Percentiles rank a stretch among this genome's conserved stretches.
These are phyloP conservation scores for Eupeodes latifasciatus DNA, from an alignment of 2,888 invertebrate species.

Conservation along the genomic window DNA sequence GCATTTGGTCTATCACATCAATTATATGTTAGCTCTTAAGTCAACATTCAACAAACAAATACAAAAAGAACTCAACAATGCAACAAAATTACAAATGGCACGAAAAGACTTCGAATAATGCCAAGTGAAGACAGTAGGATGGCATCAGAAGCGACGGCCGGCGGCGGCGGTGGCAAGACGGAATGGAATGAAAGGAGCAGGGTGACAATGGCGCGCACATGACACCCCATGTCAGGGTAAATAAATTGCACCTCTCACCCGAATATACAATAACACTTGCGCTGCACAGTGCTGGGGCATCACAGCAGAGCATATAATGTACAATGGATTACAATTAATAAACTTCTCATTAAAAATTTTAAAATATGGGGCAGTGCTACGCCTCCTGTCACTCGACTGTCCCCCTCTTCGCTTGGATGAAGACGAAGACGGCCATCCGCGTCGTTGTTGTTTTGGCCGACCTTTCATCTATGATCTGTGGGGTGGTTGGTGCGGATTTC, in stretches of 20 bases:
- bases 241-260: slow-evolving; percentile 71
- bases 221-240: slow-evolving; percentile 67
- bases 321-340: slow-evolving; percentile 72
- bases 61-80: slow-evolving; percentile 36
- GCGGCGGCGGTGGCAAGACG: neutral
- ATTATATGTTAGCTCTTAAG: slow-evolving; percentile 52
- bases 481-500: slow-evolving; percentile 35
- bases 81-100: slow-evolving; percentile 69
- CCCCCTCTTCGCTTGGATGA: slow-evolving; percentile 1
- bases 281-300: neutral
- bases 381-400: slow-evolving; percentile 67
- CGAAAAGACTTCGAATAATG: slow-evolving; percentile 67
- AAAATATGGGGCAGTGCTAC: slow-evolving; percentile 69
- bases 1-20: slow-evolving; percentile 64
- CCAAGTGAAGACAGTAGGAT: slow-evolving; percentile 56
- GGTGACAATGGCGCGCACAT: slow-evolving; percentile 50
- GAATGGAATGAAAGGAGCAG: neutral
- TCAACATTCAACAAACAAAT: neutral
- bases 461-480: slow-evolving; percentile 65
- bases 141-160: neutral
- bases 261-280: slow-evolving; percentile 41
- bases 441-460: slow-evolving; percentile 20
- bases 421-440: neutral
- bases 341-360: slow-evolving; percentile 72
- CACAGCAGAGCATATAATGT: slow-evolving; percentile 11